Evolutionary conservation across 2,797 vertebrate species (phyloP).

Genomic region (Cynodonichthys magdalenae): DNA sequence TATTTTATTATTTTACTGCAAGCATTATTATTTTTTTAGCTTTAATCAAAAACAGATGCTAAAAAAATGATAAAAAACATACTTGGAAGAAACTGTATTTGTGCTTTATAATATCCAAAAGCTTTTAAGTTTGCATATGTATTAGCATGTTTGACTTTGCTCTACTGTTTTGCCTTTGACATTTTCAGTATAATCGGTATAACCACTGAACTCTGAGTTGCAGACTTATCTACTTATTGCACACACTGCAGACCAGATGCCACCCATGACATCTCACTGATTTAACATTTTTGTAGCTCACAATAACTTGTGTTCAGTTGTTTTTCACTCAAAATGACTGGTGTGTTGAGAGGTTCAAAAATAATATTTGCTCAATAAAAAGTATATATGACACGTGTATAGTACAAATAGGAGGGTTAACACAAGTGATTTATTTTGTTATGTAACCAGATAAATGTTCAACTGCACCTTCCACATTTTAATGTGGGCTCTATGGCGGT

Average conservation of each 20-base stretch:
- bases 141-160: conserved; percentile 1
- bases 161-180: conserved; percentile 15
- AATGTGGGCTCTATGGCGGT: conserved; percentile 33
- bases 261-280: conserved; percentile 48
- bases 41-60: too few species aligned
- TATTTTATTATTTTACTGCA: too few species aligned
- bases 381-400: conserved; percentile 19
- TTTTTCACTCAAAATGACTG: conserved; percentile 43
- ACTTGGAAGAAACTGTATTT: not conserved
- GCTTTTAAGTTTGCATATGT: not conserved
- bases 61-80: not conserved
- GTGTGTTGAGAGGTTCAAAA: conserved; percentile 32
- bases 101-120: not conserved
- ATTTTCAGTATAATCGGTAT: conserved; percentile 21
- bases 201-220: conserved; percentile 25
- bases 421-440: conserved; percentile 20
- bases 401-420: conserved; percentile 29
- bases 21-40: too few species aligned
- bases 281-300: conserved; percentile 40
- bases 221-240: conserved; percentile 27
- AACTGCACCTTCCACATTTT: conserved; percentile 29
- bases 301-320: conserved; percentile 35
- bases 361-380: conserved; percentile 29
- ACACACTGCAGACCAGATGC: conserved; percentile 21
- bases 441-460: conserved; percentile 43